A percentile compares a stretch with the other conserved stretches of the same genome.
Conservation (phyloP, 2,113 vertebrate species). For the Girardinichthys multiradiatus region DNA sequence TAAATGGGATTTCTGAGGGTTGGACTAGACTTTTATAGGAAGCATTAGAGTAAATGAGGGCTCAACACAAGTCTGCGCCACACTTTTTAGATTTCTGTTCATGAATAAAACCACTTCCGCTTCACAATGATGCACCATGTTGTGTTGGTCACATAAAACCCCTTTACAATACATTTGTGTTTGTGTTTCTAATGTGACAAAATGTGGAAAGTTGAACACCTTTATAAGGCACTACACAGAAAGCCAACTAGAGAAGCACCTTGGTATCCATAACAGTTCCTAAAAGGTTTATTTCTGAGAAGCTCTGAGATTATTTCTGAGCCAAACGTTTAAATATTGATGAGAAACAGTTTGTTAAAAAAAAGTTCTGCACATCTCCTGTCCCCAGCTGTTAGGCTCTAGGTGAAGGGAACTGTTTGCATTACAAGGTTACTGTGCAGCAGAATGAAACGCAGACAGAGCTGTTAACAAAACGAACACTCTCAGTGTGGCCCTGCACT, state of each 20-base stretch:
- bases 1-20: neutral
- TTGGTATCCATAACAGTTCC: neutral
- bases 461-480: slow-evolving; percentile 64
- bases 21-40: too few species aligned
- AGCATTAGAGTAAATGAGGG: neutral
- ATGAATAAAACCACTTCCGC: neutral
- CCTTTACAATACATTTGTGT: neutral
- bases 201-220: neutral
- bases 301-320: neutral
- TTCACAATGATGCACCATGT: neutral
- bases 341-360: neutral
- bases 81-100: neutral
- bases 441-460: slow-evolving; percentile 59
- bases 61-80: neutral
- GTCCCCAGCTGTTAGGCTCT: slow-evolving; percentile 40
- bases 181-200: neutral
- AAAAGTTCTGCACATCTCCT: slow-evolving; percentile 18
- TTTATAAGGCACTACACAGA: neutral
- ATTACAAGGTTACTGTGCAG: slow-evolving; percentile 63
- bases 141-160: neutral
- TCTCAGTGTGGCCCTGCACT: slow-evolving; percentile 71
- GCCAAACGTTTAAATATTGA: neutral
- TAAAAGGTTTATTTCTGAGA: slow-evolving; percentile 18
- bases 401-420: slow-evolving; percentile 61
- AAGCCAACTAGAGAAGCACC: slow-evolving; percentile 30